These are phyloP conservation scores for Chrysotoxum bicinctum DNA, from an alignment of 2,888 invertebrate species.

Conservation along the genomic window DNA sequence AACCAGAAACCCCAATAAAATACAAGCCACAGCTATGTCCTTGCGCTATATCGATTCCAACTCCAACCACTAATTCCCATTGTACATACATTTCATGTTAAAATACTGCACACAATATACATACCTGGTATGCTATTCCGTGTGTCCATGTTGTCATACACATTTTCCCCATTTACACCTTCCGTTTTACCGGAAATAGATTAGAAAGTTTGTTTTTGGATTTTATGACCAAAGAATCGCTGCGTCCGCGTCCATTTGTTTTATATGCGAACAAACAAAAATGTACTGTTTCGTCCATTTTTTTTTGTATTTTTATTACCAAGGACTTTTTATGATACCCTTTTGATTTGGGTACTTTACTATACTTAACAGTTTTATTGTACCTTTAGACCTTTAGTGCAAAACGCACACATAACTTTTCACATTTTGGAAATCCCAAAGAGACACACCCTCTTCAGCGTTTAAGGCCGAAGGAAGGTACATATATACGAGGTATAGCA, in stretches of 20 bases:
- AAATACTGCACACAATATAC: constrained; percentile 3
- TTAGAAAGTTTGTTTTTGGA: constrained; percentile 59
- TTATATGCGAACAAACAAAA: constrained; percentile 53
- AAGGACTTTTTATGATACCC: constrained; percentile 53
- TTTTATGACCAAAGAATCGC: constrained; percentile 65
- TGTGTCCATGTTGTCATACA: constrained; percentile 10
- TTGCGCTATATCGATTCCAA: background rate
- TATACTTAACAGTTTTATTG: constrained; percentile 51
- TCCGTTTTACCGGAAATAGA: constrained; percentile 58
- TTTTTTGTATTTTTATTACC: constrained; percentile 39
- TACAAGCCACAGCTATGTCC: background rate
- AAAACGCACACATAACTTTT: constrained; percentile 58
- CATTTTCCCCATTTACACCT: constrained; percentile 65
- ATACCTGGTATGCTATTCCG: background rate
- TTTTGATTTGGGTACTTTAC: constrained; percentile 52
- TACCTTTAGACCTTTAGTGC: constrained; percentile 16
- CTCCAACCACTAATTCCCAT: constrained; percentile 19
- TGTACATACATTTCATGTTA: constrained; percentile 20
- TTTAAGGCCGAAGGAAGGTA: background rate
- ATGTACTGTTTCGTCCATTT: constrained; percentile 26
- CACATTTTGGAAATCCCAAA: constrained; percentile 58
- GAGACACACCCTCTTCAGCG: constrained; percentile 38
- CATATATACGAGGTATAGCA: background rate
- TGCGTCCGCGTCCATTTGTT: constrained; percentile 65
- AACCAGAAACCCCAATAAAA: background rate